phyloP scores from a whole-genome alignment of 1,140 invertebrate genomes.

The Amyelois transitella region DNA sequence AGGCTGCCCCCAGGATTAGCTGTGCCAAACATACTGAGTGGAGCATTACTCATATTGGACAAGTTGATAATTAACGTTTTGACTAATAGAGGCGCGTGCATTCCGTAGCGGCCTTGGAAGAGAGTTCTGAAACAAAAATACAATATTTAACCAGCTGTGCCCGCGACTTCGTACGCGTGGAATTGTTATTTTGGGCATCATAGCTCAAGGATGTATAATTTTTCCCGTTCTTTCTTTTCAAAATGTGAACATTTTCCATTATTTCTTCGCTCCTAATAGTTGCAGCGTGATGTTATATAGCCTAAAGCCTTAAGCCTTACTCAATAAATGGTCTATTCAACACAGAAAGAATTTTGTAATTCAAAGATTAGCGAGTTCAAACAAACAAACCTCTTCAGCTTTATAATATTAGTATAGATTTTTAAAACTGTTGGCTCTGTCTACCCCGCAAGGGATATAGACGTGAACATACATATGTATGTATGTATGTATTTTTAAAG shows the following conservation, averaged over 20 bases:
- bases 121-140: constrained; percentile 76
- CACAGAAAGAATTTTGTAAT: too few species aligned
- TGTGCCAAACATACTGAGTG: constrained; percentile 78
- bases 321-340: too few species aligned
- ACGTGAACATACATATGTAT: background rate
- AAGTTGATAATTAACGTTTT: constrained; percentile 87
- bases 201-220: too few species aligned
- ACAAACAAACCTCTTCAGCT: too few species aligned
- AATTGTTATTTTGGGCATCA: background rate
- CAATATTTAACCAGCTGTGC: background rate
- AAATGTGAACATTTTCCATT: too few species aligned
- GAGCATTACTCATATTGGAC: constrained; percentile 83
- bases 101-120: constrained; percentile 83
- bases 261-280: too few species aligned
- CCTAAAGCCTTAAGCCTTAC: too few species aligned
- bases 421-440: too few species aligned
- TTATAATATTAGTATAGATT: too few species aligned
- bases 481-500: background rate
- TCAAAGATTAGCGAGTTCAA: too few species aligned
- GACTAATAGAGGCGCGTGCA: constrained; percentile 83
- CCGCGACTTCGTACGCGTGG: background rate
- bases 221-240: too few species aligned
- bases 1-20: constrained; percentile 83
- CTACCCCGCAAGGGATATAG: background rate
- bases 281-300: too few species aligned